Conservation (phyloP, 2,797 vertebrate species). For the Sebastes steindachneri region DNA sequence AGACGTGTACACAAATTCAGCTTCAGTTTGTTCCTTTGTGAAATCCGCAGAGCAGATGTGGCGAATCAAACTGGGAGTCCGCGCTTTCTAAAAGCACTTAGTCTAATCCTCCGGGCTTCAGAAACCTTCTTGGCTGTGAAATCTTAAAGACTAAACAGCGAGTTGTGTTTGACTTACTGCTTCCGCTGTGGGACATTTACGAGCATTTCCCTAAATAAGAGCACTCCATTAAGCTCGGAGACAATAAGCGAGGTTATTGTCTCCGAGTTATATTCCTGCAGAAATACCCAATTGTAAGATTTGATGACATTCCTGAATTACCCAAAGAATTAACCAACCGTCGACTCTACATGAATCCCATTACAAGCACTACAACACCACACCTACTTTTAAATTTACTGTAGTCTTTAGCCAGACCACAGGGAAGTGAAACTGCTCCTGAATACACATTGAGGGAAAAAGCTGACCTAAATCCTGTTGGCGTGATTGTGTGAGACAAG, state of each 20-base stretch:
- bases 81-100: background rate
- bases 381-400: no score
- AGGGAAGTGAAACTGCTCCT: no score
- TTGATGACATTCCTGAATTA: no score
- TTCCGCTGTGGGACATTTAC: background rate
- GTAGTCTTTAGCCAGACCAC: no score
- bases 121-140: background rate
- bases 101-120: background rate
- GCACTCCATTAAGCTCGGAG: background rate
- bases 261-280: no score
- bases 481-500: background rate
- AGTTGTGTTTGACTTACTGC: background rate
- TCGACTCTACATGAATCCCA: no score
- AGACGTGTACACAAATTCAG: background rate
- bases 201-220: background rate
- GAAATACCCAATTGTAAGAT: no score
- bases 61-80: background rate
- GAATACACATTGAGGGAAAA: no score
- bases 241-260: fast-evolving
- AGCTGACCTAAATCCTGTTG: background rate
- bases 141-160: background rate
- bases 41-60: background rate
- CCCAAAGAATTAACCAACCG: no score
- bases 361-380: no score
- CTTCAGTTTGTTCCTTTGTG: background rate